Base-by-base conservation (phyloP, 1,140 invertebrate species). In the Hydropsyche tenuis region DNA sequence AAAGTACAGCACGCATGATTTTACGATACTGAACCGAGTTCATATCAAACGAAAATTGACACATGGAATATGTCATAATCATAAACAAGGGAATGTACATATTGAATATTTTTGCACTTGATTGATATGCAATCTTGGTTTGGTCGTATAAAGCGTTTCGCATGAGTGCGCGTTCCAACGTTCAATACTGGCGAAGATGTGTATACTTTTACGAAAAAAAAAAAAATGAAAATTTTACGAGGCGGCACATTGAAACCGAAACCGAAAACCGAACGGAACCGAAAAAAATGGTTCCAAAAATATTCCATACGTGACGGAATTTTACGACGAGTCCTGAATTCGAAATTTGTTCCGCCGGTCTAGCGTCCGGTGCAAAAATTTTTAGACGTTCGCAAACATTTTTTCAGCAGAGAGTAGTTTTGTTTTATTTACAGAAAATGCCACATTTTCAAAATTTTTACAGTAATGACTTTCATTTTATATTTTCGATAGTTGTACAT, bases 61-160 rank as follows among this genome's bases (percentile, higher is more conserved):
- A 37, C 3, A 3, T 9, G 30, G 9, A 37, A 37, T 37, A 37
- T 37, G 30, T 37, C 30, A 37, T 37, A 37, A 37, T 37, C 30
- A 37, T 37, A 37, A 37, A 37, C 30, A 37, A 37, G 30, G 3
- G 30, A 37, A 9, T 4, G 30, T 37, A 37, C 30, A 37, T 9
- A 37, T 53, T 18, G 48, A 53, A 53, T 53, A 18, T 53, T 53
- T 37, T 18, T 20, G 60, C n/a, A 43, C 51, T 42, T 73, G 71
- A 73, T 73, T 73, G 62, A 73, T 73, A 73, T 73, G 62, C 71
- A 66, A 73, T 73, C 45, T 48, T 25, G 62, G 1, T 62, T 72
- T 23, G 18, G 25, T 37, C 48, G 45, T 53, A 42, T 48, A 68
- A 72, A 62, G 69, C 22, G 69, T 72, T 42, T 63, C 53, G 22